phyloP scores from a whole-genome alignment of 2,113 vertebrate species.

The Dicrurus megarhynchus region DNA sequence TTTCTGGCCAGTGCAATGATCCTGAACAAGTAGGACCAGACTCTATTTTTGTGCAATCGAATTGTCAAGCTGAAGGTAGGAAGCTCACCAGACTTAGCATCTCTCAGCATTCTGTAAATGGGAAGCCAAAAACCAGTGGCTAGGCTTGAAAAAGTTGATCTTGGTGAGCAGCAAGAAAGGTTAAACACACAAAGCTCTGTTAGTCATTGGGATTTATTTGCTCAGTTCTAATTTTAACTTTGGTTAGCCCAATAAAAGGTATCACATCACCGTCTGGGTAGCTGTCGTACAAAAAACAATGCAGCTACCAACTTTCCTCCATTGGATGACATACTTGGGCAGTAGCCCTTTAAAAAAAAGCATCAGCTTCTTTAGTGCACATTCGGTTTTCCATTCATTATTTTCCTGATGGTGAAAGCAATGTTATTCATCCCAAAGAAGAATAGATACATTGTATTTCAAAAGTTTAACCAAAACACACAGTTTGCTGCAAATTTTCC shows the following conservation, averaged over 20 bases:
- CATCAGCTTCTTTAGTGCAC: not conserved
- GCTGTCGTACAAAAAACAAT: conserved; percentile 48
- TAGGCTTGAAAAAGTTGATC: not conserved
- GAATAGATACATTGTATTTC: conserved; percentile 30
- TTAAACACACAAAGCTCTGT: not conserved
- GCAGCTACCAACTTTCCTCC: conserved; percentile 46
- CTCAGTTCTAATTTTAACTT: conserved; percentile 58
- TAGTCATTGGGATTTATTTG: conserved; percentile 43
- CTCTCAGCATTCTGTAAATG: not conserved
- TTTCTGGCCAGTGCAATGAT: not conserved
- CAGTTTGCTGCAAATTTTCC: not conserved
- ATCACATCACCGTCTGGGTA: conserved; percentile 58
- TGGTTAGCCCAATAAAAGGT: conserved; percentile 54
- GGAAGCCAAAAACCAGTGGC: not conserved
- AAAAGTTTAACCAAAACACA: conserved; percentile 4
- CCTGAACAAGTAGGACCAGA: not conserved
- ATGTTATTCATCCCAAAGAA: not conserved
- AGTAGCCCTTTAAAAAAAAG: conserved; percentile 31
- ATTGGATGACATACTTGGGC: conserved; percentile 60
- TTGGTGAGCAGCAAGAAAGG: conserved; percentile 15
- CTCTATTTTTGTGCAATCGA: fast-evolving
- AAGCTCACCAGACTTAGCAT: not conserved
- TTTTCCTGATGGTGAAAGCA: conserved; percentile 35
- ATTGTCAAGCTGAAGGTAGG: not conserved
- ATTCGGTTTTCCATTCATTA: conserved; percentile 50